Percentiles rank a stretch among this genome's conserved stretches.
These are phyloP conservation scores for Noctua pronuba DNA, from an alignment of 2,888 invertebrate genomes.

Conservation along the genomic window DNA sequence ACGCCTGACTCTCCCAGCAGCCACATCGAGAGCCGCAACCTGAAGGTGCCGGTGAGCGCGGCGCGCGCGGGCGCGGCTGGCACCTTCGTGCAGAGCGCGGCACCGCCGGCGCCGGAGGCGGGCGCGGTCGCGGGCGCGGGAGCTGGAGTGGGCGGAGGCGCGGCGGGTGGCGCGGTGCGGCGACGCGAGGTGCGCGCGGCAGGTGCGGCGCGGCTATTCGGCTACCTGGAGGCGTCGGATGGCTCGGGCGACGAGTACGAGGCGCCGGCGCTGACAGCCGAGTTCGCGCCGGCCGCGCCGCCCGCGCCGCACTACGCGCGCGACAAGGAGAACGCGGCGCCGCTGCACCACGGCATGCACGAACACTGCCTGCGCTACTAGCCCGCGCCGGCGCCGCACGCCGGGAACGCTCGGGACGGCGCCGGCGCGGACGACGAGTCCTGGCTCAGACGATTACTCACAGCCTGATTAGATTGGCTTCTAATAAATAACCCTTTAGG, in stretches of 20 bases:
- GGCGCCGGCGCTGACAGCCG: constrained; percentile 74
- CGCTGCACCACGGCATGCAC: constrained; percentile 83
- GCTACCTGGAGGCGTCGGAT: constrained; percentile 94
- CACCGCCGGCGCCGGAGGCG: constrained; percentile 33
- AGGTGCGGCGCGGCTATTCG: constrained; percentile 93
- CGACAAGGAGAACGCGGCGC: constrained; percentile 87
- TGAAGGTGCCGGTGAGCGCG: constrained; percentile 86
- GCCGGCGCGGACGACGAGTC: constrained; percentile 49
- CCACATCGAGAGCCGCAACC: constrained; percentile 91
- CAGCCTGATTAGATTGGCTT: constrained; percentile 33
- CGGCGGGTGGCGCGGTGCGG: constrained; percentile 70
- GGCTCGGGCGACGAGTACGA: constrained; percentile 91
- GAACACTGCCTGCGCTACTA: constrained; percentile 88
- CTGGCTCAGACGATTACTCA: constrained; percentile 50
- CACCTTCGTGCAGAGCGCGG: constrained; percentile 58
- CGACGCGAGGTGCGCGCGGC: constrained; percentile 76
- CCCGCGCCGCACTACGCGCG: constrained; percentile 77
- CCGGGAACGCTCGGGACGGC: constrained; percentile 27
- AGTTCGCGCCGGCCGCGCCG: constrained; percentile 70
- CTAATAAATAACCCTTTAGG: background rate
- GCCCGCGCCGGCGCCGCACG: constrained; percentile 41
- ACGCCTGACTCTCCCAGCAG: constrained; percentile 75
- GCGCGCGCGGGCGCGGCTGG: constrained; percentile 65
- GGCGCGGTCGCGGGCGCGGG: constrained; percentile 37
- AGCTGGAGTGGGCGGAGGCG: constrained; percentile 64